Evolutionary conservation across 2,797 vertebrate species (phyloP).

Genomic region (Urosaurus nigricauda): DNA sequence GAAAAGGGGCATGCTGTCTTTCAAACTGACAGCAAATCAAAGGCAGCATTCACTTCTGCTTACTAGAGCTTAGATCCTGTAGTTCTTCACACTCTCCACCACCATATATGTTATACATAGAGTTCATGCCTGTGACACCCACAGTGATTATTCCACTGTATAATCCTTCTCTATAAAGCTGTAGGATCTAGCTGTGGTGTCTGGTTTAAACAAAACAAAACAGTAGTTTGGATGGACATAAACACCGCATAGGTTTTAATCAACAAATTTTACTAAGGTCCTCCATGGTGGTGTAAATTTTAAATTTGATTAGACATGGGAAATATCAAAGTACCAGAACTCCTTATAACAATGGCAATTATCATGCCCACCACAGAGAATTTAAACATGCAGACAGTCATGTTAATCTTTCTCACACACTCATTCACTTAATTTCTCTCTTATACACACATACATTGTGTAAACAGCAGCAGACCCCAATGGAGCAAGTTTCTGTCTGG

Average conservation of each 20-base stretch:
- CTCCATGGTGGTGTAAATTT: too few relatives aligned
- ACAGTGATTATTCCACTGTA: background rate
- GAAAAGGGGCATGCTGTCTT: constrained; percentile 22
- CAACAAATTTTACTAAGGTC: background rate
- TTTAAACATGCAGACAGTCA: background rate
- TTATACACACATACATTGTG: background rate
- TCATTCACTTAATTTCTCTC: too few relatives aligned
- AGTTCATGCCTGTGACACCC: constrained; percentile 5
- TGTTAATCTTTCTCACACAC: background rate
- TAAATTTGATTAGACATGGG: background rate
- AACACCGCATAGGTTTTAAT: background rate
- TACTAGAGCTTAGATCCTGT: constrained; percentile 11
- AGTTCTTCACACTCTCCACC: background rate
- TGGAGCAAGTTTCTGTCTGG: too few relatives aligned
- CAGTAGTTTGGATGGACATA: too few relatives aligned
- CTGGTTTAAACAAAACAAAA: background rate
- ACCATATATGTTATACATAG: background rate
- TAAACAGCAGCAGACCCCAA: background rate
- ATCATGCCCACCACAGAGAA: background rate
- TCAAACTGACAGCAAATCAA: constrained; percentile 43
- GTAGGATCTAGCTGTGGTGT: background rate
- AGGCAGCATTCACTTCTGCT: constrained; percentile 35
- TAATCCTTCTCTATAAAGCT: constrained; percentile 1
- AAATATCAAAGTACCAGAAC: background rate
- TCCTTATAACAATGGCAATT: background rate